phyloP scores from a whole-genome alignment of 2,113 vertebrate species.

The Cathartes aura region DNA sequence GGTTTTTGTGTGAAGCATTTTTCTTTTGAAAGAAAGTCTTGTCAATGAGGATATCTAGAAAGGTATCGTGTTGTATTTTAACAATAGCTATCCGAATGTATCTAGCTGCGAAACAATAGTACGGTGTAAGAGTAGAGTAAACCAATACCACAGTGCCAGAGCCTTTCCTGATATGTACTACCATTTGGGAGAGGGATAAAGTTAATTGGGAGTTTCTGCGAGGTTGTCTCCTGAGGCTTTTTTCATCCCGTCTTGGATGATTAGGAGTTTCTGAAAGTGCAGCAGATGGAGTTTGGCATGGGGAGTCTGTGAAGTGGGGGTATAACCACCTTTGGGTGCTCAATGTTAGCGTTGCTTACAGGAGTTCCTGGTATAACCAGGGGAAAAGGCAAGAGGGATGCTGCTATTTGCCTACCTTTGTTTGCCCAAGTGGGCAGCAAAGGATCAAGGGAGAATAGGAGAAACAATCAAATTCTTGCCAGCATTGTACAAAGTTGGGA shows the following conservation, averaged over 20 bases:
- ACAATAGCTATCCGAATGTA: not conserved
- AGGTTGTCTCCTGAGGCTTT: not conserved
- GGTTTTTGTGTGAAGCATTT: not conserved
- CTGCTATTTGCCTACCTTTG: not conserved
- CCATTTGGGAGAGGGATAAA: not conserved
- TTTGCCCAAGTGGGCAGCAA: not conserved
- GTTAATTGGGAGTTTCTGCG: not conserved
- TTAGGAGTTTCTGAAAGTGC: not conserved
- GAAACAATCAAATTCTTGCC: not conserved
- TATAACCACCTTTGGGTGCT: not conserved
- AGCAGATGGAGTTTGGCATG: not conserved
- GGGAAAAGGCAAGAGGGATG: not conserved
- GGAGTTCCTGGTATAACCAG: not conserved
- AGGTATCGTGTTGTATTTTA: not conserved
- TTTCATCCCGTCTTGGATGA: not conserved
- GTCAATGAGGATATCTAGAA: not conserved
- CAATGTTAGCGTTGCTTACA: not conserved
- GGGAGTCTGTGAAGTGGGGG: not conserved
- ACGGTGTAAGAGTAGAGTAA: not conserved
- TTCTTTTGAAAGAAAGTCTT: not conserved
- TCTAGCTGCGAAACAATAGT: not conserved
- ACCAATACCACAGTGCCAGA: not conserved
- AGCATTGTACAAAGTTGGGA: not conserved
- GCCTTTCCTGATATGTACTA: not conserved
- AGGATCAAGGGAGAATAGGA: not conserved